Conservation (phyloP, 1,140 invertebrate species). For the Drosophila nigromelanica region DNA sequence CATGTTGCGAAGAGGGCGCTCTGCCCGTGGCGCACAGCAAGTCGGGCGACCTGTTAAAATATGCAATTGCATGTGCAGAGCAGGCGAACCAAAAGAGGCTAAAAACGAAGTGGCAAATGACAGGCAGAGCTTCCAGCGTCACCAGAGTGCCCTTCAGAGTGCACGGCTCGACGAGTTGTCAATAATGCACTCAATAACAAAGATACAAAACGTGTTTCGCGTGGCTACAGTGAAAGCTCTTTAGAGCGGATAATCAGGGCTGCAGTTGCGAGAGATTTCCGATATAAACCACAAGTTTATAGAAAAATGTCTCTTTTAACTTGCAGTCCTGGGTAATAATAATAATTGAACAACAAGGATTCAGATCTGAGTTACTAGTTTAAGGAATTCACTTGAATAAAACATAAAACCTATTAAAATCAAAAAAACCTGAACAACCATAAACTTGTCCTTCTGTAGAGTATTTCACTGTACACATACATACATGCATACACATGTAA, state of each 20-base stretch:
- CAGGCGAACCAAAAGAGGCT: conserved; percentile 41
- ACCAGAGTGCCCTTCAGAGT: conserved; percentile 49
- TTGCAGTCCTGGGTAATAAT: too few relatives aligned
- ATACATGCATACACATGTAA: not conserved
- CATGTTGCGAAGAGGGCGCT: conserved; percentile 21
- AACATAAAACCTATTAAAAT: too few relatives aligned
- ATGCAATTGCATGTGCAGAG: conserved; percentile 72
- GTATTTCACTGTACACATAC: not conserved
- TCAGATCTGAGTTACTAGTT: too few relatives aligned
- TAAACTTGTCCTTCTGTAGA: not conserved
- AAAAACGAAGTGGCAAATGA: conserved; percentile 61
- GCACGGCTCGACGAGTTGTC: conserved; percentile 52
- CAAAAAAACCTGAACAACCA: too few relatives aligned
- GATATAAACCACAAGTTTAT: too few relatives aligned
- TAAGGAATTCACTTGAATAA: too few relatives aligned
- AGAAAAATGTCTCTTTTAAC: too few relatives aligned
- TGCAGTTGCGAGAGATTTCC: too few relatives aligned
- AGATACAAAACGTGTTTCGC: conserved; percentile 55
- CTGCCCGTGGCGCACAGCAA: not conserved
- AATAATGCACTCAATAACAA: conserved; percentile 73
- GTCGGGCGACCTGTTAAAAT: conserved; percentile 59
- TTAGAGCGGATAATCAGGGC: too few relatives aligned
- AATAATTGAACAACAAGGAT: too few relatives aligned
- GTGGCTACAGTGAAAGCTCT: not conserved
- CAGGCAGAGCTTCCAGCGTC: conserved; percentile 19